Evolutionary conservation across 2,888 invertebrate species (phyloP).

Genomic region (Noctua fimbriata): DNA sequence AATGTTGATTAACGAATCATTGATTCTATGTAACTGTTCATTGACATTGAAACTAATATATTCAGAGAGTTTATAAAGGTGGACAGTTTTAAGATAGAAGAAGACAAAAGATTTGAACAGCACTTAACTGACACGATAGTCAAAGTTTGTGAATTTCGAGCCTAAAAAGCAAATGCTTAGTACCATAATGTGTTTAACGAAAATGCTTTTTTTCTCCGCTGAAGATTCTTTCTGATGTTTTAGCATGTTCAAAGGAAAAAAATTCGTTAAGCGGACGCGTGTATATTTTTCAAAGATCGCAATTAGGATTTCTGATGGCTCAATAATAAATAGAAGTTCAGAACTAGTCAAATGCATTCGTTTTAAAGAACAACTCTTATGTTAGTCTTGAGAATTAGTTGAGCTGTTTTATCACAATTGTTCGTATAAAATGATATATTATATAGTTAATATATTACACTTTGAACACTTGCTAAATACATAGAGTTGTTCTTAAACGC

Average conservation of each 20-base stretch:
- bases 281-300: conserved; percentile 60
- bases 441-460: conserved; percentile 58
- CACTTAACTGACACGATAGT: conserved; percentile 61
- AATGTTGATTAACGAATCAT: conserved; percentile 40
- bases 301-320: conserved; percentile 71
- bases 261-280: conserved; percentile 46
- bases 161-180: conserved; percentile 40
- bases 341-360: conserved; percentile 67
- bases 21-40: conserved; percentile 38
- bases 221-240: conserved; percentile 33
- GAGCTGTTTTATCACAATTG: conserved; percentile 47
- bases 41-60: conserved; percentile 34
- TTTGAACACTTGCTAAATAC: conserved; percentile 60
- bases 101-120: conserved; percentile 46
- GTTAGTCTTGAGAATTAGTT: conserved; percentile 54
- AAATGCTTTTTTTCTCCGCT: conserved; percentile 40
- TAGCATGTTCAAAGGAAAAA: conserved; percentile 34
- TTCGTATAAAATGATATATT: conserved; percentile 52
- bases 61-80: conserved; percentile 22
- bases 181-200: conserved; percentile 29
- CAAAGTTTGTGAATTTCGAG: conserved; percentile 43
- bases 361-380: conserved; percentile 61
- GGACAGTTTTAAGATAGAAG: conserved; percentile 24
- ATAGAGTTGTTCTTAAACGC: conserved; percentile 63
- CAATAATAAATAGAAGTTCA: conserved; percentile 70